A percentile compares a stretch with the other conserved stretches of the same genome.
phyloP scores from a whole-genome alignment of 2,797 vertebrate genomes.

The Myripristis murdjan region DNA sequence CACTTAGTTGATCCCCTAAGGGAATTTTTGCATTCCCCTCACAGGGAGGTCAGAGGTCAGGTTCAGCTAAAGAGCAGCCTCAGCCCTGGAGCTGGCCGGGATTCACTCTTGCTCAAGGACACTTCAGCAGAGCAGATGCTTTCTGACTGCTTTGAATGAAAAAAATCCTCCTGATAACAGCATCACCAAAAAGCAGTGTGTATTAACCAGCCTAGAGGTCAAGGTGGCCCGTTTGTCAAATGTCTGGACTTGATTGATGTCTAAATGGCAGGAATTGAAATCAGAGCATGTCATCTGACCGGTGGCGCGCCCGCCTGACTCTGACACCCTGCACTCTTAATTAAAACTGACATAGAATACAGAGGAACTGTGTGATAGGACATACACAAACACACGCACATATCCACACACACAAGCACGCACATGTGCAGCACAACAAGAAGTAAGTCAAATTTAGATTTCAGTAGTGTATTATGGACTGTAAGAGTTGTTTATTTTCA shows the following conservation, averaged over 20 bases:
- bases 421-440: conserved; percentile 8
- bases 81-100: neutral
- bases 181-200: neutral
- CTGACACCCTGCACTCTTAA: conserved; percentile 76
- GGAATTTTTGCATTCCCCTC: neutral
- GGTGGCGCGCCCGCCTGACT: conserved; percentile 34
- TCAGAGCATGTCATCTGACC: conserved; percentile 73
- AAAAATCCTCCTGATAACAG: neutral
- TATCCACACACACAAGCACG: conserved; percentile 14
- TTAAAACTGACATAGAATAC: conserved; percentile 78
- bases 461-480: conserved; percentile 14
- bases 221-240: conserved; percentile 49
- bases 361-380: conserved; percentile 39
- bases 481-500: conserved; percentile 12
- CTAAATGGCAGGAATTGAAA: conserved; percentile 64
- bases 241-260: conserved; percentile 60
- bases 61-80: neutral
- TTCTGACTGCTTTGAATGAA: neutral
- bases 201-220: conserved; percentile 1
- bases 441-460: neutral
- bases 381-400: conserved; percentile 12
- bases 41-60: neutral
- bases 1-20: neutral
- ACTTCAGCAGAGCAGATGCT: neutral
- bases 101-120: neutral